A percentile compares a stretch with the other conserved stretches of the same genome.
Evolutionary conservation across 2,113 vertebrate genomes (phyloP).

Genomic region (Clarias magur): DNA sequence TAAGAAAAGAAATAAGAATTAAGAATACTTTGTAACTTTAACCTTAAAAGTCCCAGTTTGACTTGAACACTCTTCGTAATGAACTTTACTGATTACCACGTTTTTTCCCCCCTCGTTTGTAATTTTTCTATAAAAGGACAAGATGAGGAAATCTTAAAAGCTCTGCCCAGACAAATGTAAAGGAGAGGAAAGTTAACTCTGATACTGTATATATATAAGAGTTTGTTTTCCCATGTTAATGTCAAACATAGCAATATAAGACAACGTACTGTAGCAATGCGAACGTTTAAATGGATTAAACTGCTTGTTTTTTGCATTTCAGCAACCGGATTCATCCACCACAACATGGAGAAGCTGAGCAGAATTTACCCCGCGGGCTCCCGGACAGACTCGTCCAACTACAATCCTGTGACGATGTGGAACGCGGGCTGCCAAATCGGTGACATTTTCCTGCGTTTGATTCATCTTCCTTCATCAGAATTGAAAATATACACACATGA

Average conservation of each 20-base stretch:
- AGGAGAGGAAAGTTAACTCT: background rate
- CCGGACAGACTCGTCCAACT: constrained; percentile 95
- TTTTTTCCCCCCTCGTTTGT: background rate
- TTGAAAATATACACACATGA: background rate
- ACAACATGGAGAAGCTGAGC: constrained; percentile 87
- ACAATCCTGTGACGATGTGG: constrained; percentile 88
- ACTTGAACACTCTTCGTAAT: background rate
- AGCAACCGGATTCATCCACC: constrained; percentile 80
- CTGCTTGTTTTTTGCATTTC: background rate
- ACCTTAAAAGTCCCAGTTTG: no score
- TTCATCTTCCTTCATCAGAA: background rate
- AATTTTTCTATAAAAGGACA: background rate
- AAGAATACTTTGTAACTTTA: no score
- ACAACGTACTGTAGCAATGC: no score
- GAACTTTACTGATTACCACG: background rate
- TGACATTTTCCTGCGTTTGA: constrained; percentile 54
- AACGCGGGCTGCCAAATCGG: constrained; percentile 93
- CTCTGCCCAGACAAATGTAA: background rate
- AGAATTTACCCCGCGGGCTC: constrained; percentile 89
- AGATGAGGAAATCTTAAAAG: no score
- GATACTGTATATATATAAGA: background rate
- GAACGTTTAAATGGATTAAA: background rate
- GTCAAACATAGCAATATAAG: background rate
- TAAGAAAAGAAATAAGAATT: no score
- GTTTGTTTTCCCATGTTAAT: background rate